These are phyloP conservation scores for Pelmatolapia mariae DNA, from an alignment of 2,113 vertebrate species.

Conservation along the genomic window DNA sequence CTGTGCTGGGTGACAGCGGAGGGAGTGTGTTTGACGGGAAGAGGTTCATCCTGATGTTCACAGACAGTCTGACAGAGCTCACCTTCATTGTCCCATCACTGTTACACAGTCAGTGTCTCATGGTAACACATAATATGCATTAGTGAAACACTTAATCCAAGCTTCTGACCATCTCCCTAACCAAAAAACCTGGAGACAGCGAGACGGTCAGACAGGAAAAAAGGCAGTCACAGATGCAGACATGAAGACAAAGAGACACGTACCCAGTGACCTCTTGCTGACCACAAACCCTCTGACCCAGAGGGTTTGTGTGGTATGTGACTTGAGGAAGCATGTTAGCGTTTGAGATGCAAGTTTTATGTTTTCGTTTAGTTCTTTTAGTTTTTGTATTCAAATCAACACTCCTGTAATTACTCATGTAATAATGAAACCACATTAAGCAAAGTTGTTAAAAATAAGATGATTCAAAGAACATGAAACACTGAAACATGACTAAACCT, in stretches of 20 bases:
- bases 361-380: rapidly evolving
- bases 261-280: constrained; percentile 25
- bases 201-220: not conserved
- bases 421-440: not conserved
- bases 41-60: constrained; percentile 14
- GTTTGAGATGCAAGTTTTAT: not conserved
- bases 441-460: not conserved
- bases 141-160: not conserved
- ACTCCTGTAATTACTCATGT: not conserved
- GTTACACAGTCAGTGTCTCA: not conserved
- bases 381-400: not conserved
- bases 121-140: not conserved
- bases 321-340: not conserved
- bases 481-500: not conserved
- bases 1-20: constrained; percentile 23
- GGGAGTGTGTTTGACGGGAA: constrained; percentile 26
- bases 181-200: not conserved
- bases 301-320: not conserved
- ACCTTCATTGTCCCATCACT: constrained; percentile 23
- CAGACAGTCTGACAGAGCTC: constrained; percentile 2
- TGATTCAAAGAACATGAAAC: not conserved
- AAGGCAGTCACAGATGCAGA: not conserved
- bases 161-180: constrained; percentile 3
- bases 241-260: not conserved
- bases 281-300: not conserved